A percentile compares a stretch with the other conserved stretches of the same genome.
These are phyloP conservation scores for Camelus bactrianus DNA, from an alignment of 2,113 vertebrate species.

Conservation along the genomic window DNA sequence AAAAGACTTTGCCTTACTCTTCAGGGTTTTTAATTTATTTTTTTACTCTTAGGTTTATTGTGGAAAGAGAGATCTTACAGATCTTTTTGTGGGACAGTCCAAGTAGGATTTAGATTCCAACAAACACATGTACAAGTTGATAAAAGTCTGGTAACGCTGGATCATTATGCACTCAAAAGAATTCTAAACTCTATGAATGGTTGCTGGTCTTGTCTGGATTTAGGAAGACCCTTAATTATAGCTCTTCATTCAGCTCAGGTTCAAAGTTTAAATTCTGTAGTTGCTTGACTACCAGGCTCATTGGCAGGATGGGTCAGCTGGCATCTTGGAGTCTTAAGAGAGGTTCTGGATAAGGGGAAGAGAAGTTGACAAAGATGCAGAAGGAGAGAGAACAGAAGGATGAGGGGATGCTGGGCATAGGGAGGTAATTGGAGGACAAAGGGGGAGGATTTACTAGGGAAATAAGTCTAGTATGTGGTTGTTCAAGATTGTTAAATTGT, in stretches of 20 bases:
- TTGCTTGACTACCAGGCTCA: constrained; percentile 5
- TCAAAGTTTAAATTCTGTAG: constrained; percentile 37
- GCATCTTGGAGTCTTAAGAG: background rate
- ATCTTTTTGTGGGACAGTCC: background rate
- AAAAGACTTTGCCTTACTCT: constrained; percentile 36
- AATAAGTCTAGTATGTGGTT: constrained; percentile 11
- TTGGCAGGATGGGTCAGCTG: background rate
- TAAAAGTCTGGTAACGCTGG: constrained; percentile 5
- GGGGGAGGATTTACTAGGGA: background rate
- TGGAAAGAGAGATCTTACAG: background rate
- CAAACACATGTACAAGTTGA: background rate
- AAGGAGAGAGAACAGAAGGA: background rate
- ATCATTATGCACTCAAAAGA: constrained; percentile 25
- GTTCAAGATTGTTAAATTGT: constrained; percentile 16
- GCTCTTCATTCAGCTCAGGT: background rate
- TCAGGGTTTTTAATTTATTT: background rate
- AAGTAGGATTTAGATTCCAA: constrained; percentile 39
- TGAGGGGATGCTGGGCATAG: background rate
- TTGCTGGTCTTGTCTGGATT: constrained; percentile 9
- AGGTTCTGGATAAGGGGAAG: background rate
- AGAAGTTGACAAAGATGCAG: background rate
- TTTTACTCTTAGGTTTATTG: background rate
- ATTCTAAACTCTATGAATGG: constrained; percentile 18
- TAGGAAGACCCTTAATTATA: background rate
- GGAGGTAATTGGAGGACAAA: background rate